These are phyloP conservation scores for Sebastiscus albofasciatus DNA, from an alignment of 2,797 vertebrate genomes.

Conservation along the genomic window DNA sequence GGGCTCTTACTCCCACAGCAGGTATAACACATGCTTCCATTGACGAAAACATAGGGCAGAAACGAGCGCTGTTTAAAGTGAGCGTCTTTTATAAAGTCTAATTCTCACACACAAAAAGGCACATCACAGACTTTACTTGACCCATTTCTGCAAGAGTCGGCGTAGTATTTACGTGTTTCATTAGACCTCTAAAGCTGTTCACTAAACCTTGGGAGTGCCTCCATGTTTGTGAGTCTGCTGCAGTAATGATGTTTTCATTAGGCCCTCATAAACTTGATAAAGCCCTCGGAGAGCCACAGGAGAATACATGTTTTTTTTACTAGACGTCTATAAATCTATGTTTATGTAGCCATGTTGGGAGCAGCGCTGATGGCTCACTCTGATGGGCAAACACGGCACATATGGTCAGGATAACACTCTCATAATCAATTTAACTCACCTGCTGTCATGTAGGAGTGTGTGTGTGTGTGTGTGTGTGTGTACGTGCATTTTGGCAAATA, in stretches of 20 bases:
- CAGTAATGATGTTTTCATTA: conserved; percentile 35
- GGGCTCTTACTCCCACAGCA: not conserved
- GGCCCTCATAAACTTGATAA: conserved; percentile 1
- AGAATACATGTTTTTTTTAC: not conserved
- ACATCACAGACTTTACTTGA: not conserved
- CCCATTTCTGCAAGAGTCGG: not conserved
- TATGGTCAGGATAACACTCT: conserved; percentile 19
- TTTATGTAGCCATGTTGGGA: conserved; percentile 23
- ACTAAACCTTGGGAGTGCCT: not conserved
- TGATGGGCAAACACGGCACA: conserved; percentile 20
- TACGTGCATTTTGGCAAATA: not conserved
- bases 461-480: not conserved
- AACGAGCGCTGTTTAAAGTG: too few species aligned
- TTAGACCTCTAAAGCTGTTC: not conserved
- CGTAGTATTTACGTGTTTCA: not conserved
- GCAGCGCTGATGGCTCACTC: conserved; percentile 13
- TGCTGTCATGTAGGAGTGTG: conserved; percentile 3
- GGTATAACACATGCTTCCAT: not conserved
- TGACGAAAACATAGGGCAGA: not conserved
- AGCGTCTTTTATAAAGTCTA: not conserved
- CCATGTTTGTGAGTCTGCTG: conserved; percentile 5
- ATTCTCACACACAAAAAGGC: not conserved
- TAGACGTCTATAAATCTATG: conserved; percentile 18
- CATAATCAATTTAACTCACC: conserved; percentile 23
- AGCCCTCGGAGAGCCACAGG: not conserved